These are phyloP conservation scores for Panthera tigris DNA, from an alignment of 2,113 vertebrate genomes.

Conservation along the genomic window DNA sequence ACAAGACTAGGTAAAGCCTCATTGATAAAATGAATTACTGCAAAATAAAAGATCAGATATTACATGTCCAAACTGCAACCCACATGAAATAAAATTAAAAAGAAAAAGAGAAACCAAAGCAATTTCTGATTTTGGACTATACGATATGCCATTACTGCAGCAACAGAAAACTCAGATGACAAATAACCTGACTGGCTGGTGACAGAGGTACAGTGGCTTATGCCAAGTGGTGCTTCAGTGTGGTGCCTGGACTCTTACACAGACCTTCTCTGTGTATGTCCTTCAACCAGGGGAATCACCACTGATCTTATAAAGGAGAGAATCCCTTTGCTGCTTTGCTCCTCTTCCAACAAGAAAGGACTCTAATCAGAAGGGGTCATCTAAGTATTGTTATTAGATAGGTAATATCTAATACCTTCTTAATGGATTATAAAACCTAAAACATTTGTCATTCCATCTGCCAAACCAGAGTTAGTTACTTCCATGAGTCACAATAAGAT, in stretches of 20 bases:
- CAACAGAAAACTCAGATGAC: not conserved
- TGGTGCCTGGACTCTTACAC: not conserved
- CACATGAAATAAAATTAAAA: not conserved
- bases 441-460: not conserved
- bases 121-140: not conserved
- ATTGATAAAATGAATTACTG: not conserved
- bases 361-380: not conserved
- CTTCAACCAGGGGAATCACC: not conserved
- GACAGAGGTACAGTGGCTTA: not conserved
- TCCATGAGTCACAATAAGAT: not conserved
- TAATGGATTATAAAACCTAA: not conserved
- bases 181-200: not conserved
- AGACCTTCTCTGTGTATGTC: not conserved
- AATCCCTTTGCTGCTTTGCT: not conserved
- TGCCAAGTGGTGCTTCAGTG: not conserved
- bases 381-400: not conserved
- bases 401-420: not conserved
- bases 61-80: not conserved
- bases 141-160: not conserved
- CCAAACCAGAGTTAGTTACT: conserved; percentile 9
- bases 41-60: not conserved
- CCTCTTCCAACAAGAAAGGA: not conserved
- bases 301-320: not conserved
- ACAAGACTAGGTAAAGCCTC: not conserved
- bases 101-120: not conserved